Conservation (phyloP, 2,113 vertebrate species). For the Bubalus kerabau region DNA sequence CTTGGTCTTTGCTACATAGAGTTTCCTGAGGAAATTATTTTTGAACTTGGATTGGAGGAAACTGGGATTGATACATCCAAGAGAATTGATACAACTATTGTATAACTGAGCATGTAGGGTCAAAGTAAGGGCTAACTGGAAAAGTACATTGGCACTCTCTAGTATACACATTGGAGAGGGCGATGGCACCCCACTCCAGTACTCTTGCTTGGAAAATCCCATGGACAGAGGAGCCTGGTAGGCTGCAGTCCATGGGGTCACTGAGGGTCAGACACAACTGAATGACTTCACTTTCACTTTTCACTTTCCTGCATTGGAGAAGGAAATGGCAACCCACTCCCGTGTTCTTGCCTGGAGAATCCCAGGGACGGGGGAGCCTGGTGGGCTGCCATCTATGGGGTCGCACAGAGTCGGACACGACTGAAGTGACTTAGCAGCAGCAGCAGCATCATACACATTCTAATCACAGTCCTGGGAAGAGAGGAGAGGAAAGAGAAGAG, state of each 20-base stretch:
- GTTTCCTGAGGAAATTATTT: neutral
- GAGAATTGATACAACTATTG: neutral
- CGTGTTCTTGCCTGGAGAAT: too few relatives aligned
- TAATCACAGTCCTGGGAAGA: neutral
- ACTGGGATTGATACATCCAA: neutral
- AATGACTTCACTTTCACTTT: too few relatives aligned
- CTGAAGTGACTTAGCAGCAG: too few relatives aligned
- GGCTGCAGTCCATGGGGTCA: too few relatives aligned
- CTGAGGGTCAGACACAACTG: fast-evolving
- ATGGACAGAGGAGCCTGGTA: fast-evolving
- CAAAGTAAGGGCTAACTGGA: neutral
- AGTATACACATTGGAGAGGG: neutral
- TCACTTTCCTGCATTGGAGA: too few relatives aligned
- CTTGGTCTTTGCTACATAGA: neutral
- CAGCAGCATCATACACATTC: neutral
- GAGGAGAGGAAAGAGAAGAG: neutral
- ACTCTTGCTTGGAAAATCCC: too few relatives aligned
- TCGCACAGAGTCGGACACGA: too few relatives aligned
- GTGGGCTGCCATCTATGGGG: too few relatives aligned
- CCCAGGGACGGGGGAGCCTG: too few relatives aligned
- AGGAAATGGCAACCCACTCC: too few relatives aligned
- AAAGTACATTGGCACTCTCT: neutral
- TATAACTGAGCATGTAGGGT: neutral
- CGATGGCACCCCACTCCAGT: too few relatives aligned
- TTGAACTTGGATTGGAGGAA: neutral